phyloP scores from a whole-genome alignment of 2,113 vertebrate genomes.

The Actenoides lindsayi region DNA sequence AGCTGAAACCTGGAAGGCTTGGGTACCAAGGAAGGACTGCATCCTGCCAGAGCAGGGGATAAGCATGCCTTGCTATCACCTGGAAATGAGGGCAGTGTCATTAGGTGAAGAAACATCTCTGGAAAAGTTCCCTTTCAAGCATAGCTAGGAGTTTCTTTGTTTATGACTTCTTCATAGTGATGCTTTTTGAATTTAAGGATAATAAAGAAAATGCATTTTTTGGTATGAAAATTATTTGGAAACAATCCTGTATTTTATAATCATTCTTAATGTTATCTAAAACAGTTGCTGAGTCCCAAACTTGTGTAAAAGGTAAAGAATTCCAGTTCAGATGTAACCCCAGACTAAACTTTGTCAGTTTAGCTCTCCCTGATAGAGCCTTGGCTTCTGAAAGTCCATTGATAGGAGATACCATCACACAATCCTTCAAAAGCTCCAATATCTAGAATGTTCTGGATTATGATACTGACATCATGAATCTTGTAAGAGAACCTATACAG shows the following conservation, averaged over 20 bases:
- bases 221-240: neutral
- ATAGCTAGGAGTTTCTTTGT: neutral
- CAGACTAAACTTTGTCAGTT: neutral
- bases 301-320: neutral
- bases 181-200: neutral
- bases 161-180: neutral
- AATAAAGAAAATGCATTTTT: neutral
- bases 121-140: neutral
- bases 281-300: neutral
- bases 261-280: neutral
- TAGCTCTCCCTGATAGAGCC: neutral
- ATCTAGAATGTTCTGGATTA: neutral
- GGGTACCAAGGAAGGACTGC: neutral
- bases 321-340: neutral
- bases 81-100: neutral
- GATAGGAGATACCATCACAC: neutral
- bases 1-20: neutral
- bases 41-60: neutral
- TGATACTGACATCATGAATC: neutral
- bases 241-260: neutral
- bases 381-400: neutral
- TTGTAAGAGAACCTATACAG: neutral
- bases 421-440: neutral
- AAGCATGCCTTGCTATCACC: neutral
- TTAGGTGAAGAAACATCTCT: neutral